These are phyloP conservation scores for Pinna nobilis DNA, from an alignment of 1,140 invertebrate species.

Conservation along the genomic window DNA sequence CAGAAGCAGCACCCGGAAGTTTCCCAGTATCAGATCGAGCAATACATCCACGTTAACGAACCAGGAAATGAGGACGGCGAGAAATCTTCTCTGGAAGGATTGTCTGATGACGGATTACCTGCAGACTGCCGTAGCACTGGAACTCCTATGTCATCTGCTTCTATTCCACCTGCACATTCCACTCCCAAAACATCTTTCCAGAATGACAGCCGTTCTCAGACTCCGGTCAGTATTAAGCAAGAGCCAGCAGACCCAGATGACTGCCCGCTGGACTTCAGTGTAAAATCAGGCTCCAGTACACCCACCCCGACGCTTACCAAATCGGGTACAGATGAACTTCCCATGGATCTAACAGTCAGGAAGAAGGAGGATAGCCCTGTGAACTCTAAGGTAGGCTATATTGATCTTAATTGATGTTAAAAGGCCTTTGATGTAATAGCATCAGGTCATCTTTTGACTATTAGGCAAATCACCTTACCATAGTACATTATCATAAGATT, in stretches of 20 bases:
- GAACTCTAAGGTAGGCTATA: background rate
- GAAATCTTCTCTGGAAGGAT: constrained; percentile 19
- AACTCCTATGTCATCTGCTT: constrained; percentile 14
- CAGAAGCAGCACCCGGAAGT: constrained; percentile 73
- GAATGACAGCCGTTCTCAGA: constrained; percentile 18
- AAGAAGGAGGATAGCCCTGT: constrained; percentile 27
- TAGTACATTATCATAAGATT: no score
- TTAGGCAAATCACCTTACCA: no score
- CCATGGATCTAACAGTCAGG: constrained; percentile 65
- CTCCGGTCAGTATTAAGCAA: constrained; percentile 38
- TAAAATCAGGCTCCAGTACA: constrained; percentile 69
- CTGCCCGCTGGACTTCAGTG: constrained; percentile 86
- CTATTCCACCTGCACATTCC: constrained; percentile 56
- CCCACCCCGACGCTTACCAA: constrained; percentile 13
- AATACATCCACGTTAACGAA: constrained; percentile 54
- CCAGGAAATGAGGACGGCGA: constrained; percentile 48
- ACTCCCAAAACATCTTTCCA: constrained; percentile 31
- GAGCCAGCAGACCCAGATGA: constrained; percentile 46
- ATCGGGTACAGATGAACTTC: constrained; percentile 42
- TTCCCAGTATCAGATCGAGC: constrained; percentile 64
- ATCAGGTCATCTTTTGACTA: no score
- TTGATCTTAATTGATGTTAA: background rate
- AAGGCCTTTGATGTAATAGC: background rate
- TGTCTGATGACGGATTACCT: constrained; percentile 32
- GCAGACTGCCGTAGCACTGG: constrained; percentile 11